These are phyloP conservation scores for Synanthedon andrenaeformis DNA, from an alignment of 2,888 invertebrate species.

Conservation along the genomic window DNA sequence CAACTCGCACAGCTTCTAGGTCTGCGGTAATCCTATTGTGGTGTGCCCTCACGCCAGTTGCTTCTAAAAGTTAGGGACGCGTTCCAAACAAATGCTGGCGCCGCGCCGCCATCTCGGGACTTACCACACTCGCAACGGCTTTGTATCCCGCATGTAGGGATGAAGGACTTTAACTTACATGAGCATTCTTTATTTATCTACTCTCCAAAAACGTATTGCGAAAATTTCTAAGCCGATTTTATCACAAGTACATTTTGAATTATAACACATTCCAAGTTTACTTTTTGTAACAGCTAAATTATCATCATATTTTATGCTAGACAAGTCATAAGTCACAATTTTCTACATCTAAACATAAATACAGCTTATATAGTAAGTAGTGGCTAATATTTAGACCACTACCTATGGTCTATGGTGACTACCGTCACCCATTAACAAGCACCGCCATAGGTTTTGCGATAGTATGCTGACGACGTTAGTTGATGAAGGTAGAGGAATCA, in stretches of 20 bases:
- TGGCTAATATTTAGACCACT: no score
- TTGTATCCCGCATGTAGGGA: slow-evolving; percentile 6
- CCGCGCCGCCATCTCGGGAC: slow-evolving; percentile 32
- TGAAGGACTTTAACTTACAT: slow-evolving; percentile 6
- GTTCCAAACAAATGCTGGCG: slow-evolving; percentile 27
- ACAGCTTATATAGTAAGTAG: no score
- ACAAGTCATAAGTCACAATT: no score
- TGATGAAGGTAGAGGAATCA: no score
- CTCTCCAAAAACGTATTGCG: neutral
- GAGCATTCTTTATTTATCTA: slow-evolving; percentile 3
- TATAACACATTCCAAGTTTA: no score
- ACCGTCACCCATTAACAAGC: no score
- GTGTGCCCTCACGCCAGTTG: slow-evolving; percentile 40
- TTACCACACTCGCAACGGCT: slow-evolving; percentile 15
- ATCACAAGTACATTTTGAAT: neutral
- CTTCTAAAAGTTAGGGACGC: slow-evolving; percentile 39
- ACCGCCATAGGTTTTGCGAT: no score
- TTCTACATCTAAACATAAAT: no score
- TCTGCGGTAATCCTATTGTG: slow-evolving; percentile 60
- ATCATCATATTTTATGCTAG: no score
- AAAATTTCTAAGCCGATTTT: slow-evolving; percentile 5
- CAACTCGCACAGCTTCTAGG: slow-evolving; percentile 40
- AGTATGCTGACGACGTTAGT: no score
- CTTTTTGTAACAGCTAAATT: no score
- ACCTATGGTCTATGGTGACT: no score